Base-by-base conservation (phyloP, 2,797 vertebrate species). In the Euthynnus affinis region DNA sequence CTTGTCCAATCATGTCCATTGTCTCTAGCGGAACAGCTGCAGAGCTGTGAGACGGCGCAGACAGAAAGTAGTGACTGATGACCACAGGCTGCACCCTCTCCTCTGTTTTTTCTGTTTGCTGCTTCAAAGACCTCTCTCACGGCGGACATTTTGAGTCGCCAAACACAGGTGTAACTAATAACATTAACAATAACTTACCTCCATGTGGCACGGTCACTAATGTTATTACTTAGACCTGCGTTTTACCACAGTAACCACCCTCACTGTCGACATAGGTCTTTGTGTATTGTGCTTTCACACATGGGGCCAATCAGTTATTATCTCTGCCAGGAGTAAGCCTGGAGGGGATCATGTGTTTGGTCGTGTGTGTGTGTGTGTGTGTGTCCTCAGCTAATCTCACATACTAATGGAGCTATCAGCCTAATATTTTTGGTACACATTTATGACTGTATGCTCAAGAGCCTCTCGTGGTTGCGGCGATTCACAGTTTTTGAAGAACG, bases 11-110 rank as follows among this genome's bases (percentile, higher is more conserved):
- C 87, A 32, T 1, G 67, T 73, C 74, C 55, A 69, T 90, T 88
- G 85, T 92, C 67, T 83, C 40, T 0, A 0, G 57, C 37, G 1
- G 76, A 90, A 63, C 89, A 91, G 90, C 91, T 92, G 91, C 87
- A 71, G 71, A 75, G 78, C 81, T 66, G 82, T 18, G 37, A 74
- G 75, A 42, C 79, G 22, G 60, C 34, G 23, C 78, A 52, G 77
- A 74, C 69, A 69, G 71, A 71, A 12, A 42, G 64, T 40, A 53
- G 13, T 81, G 85, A 84, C 77, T 76, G 82, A 85, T 83, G 85
- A 85, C 67, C 76, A 40, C 71, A 42, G 34, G 34, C 49, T 48
- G 64, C 67, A 3, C 46, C 56, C 59, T 2, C 13, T 20, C 29
- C 53, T 71, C 61, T 55, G 46, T 74, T 62, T 51, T 51, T 60